Percentiles rank a stretch among this genome's conserved stretches.
Evolutionary conservation across 1,140 invertebrate species (phyloP).

Genomic region (Musca domestica): DNA sequence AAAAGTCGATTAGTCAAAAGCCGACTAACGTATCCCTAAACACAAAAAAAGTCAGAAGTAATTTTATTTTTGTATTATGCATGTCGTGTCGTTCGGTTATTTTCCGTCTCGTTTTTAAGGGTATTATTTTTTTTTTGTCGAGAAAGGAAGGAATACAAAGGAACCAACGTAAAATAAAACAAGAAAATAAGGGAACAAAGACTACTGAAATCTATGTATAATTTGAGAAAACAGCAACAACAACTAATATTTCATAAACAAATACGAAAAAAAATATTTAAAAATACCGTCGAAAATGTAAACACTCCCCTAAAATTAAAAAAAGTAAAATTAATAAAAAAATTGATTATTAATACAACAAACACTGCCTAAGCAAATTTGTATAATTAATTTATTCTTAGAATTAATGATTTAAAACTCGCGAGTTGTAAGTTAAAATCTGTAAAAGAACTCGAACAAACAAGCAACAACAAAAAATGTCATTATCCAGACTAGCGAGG

Average conservation of each 20-base stretch:
- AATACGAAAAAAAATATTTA: slow-evolving; percentile 16
- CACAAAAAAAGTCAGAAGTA: no score
- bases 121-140: no score
- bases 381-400: neutral
- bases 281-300: slow-evolving; percentile 28
- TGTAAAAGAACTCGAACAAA: neutral
- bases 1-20: no score
- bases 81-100: no score
- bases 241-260: slow-evolving; percentile 17
- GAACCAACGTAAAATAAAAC: neutral
- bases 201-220: slow-evolving; percentile 7
- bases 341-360: neutral
- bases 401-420: slow-evolving; percentile 3
- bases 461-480: slow-evolving; percentile 35
- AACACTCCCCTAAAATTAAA: slow-evolving; percentile 17
- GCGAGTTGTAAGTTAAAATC: neutral
- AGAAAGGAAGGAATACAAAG: neutral
- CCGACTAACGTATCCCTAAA: no score
- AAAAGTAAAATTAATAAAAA: slow-evolving; percentile 26
- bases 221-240: slow-evolving; percentile 8
- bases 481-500: slow-evolving; percentile 50
- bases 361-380: neutral
- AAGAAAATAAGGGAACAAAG: neutral
- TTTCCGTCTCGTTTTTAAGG: no score
- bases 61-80: no score